Percentiles rank a stretch among this genome's conserved stretches.
These are phyloP conservation scores for Oscheius sp. DNA, from an alignment of 2,888 invertebrate genomes.

Conservation along the genomic window DNA sequence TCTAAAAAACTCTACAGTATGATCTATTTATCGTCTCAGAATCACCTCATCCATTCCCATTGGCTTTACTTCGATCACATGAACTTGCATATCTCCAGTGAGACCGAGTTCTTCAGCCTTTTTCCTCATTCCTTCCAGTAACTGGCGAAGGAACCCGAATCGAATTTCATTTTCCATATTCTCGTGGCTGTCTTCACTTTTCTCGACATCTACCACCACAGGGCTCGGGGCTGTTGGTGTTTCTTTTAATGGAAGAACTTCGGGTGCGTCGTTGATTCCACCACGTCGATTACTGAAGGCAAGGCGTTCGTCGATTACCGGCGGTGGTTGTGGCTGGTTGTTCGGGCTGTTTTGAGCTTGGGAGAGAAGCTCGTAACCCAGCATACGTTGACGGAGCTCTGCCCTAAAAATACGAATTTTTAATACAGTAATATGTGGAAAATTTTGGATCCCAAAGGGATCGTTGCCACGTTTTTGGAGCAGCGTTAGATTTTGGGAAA, in stretches of 20 bases:
- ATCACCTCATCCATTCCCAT: slow-evolving; percentile 27
- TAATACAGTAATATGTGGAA: slow-evolving; percentile 33
- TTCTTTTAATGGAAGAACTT: slow-evolving; percentile 18
- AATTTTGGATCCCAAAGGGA: slow-evolving; percentile 9
- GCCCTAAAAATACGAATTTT: slow-evolving; percentile 39
- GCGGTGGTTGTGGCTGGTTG: slow-evolving; percentile 32
- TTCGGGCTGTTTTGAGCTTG: slow-evolving; percentile 35
- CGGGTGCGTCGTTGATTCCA: slow-evolving; percentile 4
- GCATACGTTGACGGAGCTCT: slow-evolving; percentile 67
- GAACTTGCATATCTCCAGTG: slow-evolving; percentile 68
- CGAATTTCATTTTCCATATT: slow-evolving; percentile 46
- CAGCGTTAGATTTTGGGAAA: too few relatives aligned
- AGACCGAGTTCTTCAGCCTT: slow-evolving; percentile 63
- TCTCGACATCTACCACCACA: background rate
- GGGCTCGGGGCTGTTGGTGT: slow-evolving; percentile 5
- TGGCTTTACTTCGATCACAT: slow-evolving; percentile 67
- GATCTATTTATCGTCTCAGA: background rate
- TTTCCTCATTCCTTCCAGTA: slow-evolving; percentile 65
- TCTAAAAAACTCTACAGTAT: slow-evolving; percentile 8
- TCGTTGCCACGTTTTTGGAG: too few relatives aligned
- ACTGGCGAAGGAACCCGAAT: slow-evolving; percentile 58
- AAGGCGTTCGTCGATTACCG: slow-evolving; percentile 36
- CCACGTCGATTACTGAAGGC: slow-evolving; percentile 43
- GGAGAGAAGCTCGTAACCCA: slow-evolving; percentile 56
- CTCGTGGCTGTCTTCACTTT: slow-evolving; percentile 20